Base-by-base conservation (phyloP, 2,113 vertebrate genomes). In the Microtus pennsylvanicus region DNA sequence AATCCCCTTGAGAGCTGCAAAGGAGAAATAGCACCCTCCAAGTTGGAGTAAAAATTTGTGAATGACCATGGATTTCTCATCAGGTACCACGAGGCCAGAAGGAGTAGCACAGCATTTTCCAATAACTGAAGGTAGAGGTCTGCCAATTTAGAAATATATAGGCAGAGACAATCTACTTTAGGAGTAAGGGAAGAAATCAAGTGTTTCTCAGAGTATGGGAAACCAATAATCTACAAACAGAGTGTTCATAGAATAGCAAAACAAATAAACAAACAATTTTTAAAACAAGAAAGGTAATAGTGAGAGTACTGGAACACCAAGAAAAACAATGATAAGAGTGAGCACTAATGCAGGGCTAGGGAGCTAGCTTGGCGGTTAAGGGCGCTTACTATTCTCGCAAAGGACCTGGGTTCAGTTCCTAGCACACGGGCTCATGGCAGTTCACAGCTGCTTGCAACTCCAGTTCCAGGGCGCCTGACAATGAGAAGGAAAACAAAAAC, bases 71-170 rank as follows among this genome's bases (percentile, higher is more conserved):
- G 52, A 55, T 55, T 55, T 55, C 52, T 55, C 52, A 55, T 55
- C 52, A 94, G 50, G 33, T 94, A 89, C 45, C 74, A 87, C 58
- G 17, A 8, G 35, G 61, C 55, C 55, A 90, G 30, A 88, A 72
- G 7, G 26, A 89, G 30, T 72, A 16, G 88, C n/a, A 14, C 12
- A 89, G 5, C 61, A 55, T 82, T 90, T 94, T 77, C 58, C 28
- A 55, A 55, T 28, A 89, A 93, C 19, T 80, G 58, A 78, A 89
- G 80, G 52, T 61, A 82, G 21, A 94, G 1, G 63, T 28, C 17
- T 92, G 24, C 69, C 78, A 91, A 47, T 38, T 89, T 30, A 95
- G 61, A 91, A 96, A 74, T 83, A 72, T 91, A 50, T 61, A 92
- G 38, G 35, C 45, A 96, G 69, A 26, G n/a, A 80, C 55, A 75